These are phyloP conservation scores for Leistus spinibarbis DNA, from an alignment of 2,888 invertebrate species.

Conservation along the genomic window DNA sequence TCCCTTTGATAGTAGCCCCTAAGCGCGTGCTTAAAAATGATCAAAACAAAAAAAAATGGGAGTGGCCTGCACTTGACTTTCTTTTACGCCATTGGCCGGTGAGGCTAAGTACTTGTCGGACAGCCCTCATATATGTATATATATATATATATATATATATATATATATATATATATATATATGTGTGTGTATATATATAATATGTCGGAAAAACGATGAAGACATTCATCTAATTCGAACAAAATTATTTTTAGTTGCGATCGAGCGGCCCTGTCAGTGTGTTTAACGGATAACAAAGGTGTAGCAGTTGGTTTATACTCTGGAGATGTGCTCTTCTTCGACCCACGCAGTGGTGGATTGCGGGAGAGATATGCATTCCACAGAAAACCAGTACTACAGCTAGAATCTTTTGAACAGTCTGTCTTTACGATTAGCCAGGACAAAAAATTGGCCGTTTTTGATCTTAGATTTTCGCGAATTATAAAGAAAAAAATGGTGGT, in stretches of 20 bases:
- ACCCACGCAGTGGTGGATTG: slow-evolving; percentile 2
- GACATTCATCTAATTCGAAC: no score
- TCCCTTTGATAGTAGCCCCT: no score
- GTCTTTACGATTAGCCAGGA: slow-evolving; percentile 23
- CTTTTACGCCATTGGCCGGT: no score
- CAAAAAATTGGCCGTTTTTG: slow-evolving; percentile 19
- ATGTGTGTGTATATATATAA: no score
- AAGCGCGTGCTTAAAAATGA: no score
- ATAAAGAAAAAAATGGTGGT: slow-evolving; percentile 18
- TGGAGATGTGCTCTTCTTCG: slow-evolving; percentile 15
- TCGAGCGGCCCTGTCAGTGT: slow-evolving; percentile 11
- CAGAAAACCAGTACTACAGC: slow-evolving; percentile 24
- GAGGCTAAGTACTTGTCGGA: no score
- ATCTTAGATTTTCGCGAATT: slow-evolving; percentile 9
- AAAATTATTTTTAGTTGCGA: slow-evolving; percentile 5
- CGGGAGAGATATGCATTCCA: slow-evolving; percentile 7
- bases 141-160: no score
- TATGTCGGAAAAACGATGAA: no score
- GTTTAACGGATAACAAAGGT: slow-evolving; percentile 10
- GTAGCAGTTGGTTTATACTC: slow-evolving; percentile 27
- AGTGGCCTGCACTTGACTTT: no score
- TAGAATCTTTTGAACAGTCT: slow-evolving; percentile 8
- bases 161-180: no score
- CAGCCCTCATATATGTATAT: no score
- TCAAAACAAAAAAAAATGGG: no score